These are phyloP conservation scores for Paragorgia papillata DNA, from an alignment of 92 coral and sea anemone species.

Conservation along the genomic window DNA sequence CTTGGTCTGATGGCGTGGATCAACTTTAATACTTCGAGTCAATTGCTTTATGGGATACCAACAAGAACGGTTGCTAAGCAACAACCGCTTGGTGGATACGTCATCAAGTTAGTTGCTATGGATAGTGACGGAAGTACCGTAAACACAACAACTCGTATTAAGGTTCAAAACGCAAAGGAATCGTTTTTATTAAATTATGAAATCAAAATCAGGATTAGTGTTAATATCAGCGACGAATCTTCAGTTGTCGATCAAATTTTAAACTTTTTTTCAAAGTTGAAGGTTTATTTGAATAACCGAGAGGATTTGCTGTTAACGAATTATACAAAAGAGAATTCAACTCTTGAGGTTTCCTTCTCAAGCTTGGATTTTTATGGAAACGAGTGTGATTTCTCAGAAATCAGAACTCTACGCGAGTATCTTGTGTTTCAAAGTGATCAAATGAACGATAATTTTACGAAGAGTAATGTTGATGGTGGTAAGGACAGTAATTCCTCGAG, in stretches of 20 bases:
- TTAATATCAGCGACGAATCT: neutral
- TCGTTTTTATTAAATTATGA: neutral
- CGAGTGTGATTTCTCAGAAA: constrained; percentile 14
- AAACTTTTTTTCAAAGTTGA: constrained; percentile 8
- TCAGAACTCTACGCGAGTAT: neutral
- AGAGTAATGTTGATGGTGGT: neutral
- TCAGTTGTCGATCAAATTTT: neutral
- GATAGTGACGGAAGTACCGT: constrained; percentile 38
- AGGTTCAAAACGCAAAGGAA: neutral
- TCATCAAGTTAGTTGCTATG: constrained; percentile 41
- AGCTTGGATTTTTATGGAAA: constrained; percentile 12
- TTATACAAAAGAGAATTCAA: constrained; percentile 84
- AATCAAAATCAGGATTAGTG: neutral
- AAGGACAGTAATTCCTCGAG: neutral
- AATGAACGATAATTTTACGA: neutral
- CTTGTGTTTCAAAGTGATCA: neutral
- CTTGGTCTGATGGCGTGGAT: constrained; percentile 37
- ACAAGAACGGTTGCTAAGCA: constrained; percentile 12
- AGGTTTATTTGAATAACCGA: constrained; percentile 24
- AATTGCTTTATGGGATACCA: constrained; percentile 44
- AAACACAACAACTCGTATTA: constrained; percentile 30
- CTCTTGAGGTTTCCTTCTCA: constrained; percentile 86
- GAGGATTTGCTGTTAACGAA: constrained; percentile 31
- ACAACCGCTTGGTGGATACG: constrained; percentile 50
- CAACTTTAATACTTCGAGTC: constrained; percentile 8